A percentile compares a stretch with the other conserved stretches of the same genome.
These are phyloP conservation scores for Pao palembangensis DNA, from an alignment of 2,113 vertebrate genomes.

Conservation along the genomic window DNA sequence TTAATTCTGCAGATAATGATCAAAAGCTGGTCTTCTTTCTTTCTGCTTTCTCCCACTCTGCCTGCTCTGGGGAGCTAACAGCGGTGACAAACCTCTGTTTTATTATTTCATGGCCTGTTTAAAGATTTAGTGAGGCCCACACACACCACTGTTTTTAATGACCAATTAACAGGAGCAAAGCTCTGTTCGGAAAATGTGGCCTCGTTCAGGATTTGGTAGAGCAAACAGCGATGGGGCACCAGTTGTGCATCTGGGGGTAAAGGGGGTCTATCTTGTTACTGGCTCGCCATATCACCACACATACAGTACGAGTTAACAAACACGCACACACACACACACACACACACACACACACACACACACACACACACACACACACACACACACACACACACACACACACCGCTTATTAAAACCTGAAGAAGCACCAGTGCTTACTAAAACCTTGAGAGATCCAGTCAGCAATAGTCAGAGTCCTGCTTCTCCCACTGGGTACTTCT, in stretches of 20 bases:
- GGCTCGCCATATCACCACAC: constrained; percentile 56
- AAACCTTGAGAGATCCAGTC: constrained; percentile 65
- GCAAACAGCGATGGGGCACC: constrained; percentile 66
- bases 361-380: constrained; percentile 12
- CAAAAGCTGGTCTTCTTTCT: constrained; percentile 66
- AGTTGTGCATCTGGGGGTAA: constrained; percentile 36
- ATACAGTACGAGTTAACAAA: constrained; percentile 10
- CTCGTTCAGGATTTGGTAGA: constrained; percentile 70
- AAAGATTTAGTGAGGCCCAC: constrained; percentile 79
- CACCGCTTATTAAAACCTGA: constrained; percentile 74
- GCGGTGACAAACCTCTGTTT: constrained; percentile 68
- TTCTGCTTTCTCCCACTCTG: constrained; percentile 39
- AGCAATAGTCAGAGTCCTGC: constrained; percentile 57
- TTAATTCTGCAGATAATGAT: constrained; percentile 76
- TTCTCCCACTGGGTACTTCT: constrained; percentile 59
- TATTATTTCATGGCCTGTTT: constrained; percentile 79
- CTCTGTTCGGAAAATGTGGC: constrained; percentile 62
- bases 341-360: constrained; percentile 25
- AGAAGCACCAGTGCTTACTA: constrained; percentile 65
- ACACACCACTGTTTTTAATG: constrained; percentile 79
- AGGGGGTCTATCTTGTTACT: constrained; percentile 64
- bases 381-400: constrained; percentile 38
- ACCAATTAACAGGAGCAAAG: constrained; percentile 79
- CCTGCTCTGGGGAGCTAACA: constrained; percentile 61
- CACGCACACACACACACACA: constrained; percentile 36